Conservation (phyloP, 2,888 invertebrate genomes). For the Drosophila setosimentum region DNA sequence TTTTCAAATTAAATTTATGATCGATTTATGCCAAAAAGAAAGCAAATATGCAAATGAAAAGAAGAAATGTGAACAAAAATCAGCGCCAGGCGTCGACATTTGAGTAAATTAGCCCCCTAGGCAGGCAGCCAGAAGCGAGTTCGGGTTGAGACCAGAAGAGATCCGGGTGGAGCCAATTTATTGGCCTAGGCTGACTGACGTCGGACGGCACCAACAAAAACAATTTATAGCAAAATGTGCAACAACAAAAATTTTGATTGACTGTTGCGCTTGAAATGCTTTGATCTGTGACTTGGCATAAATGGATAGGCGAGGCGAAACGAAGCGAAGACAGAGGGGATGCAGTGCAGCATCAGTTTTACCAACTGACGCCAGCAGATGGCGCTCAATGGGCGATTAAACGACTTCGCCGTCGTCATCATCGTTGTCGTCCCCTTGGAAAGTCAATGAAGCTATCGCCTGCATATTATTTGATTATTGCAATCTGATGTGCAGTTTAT, state of each 20-base stretch:
- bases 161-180: slow-evolving; percentile 50
- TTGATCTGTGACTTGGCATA: slow-evolving; percentile 61
- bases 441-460: slow-evolving; percentile 50
- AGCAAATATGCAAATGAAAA: slow-evolving; percentile 42
- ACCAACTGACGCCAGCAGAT: slow-evolving; percentile 67
- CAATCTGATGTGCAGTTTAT: slow-evolving; percentile 60
- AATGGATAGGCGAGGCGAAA: neutral
- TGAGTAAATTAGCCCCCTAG: slow-evolving; percentile 67
- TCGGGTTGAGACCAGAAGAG: neutral
- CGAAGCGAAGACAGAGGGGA: neutral
- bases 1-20: slow-evolving; percentile 79
- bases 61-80: slow-evolving; percentile 25
- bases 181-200: slow-evolving; percentile 65
- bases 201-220: slow-evolving; percentile 44
- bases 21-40: slow-evolving; percentile 72
- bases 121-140: neutral
- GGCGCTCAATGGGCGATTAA: slow-evolving; percentile 65
- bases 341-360: slow-evolving; percentile 18
- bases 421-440: neutral
- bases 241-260: slow-evolving; percentile 65
- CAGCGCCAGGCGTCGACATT: slow-evolving; percentile 78
- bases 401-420: slow-evolving; percentile 1
- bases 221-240: slow-evolving; percentile 43
- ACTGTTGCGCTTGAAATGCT: slow-evolving; percentile 77
- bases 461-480: slow-evolving; percentile 44